phyloP scores from a whole-genome alignment of 2,113 vertebrate genomes.

The Rhagologus leucostigma region DNA sequence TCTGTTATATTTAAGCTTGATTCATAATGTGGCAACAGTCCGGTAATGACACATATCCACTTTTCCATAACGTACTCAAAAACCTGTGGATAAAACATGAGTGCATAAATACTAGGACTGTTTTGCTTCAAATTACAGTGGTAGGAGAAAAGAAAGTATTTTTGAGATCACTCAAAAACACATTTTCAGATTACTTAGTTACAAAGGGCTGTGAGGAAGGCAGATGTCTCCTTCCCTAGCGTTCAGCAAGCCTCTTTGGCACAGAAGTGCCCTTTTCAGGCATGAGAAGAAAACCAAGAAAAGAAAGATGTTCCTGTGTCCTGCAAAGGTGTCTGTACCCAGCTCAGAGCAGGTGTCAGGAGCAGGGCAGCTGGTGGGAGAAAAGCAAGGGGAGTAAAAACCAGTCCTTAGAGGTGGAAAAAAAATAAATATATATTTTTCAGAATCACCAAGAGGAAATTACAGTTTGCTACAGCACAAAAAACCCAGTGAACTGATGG shows the following conservation, averaged over 20 bases:
- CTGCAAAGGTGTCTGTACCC: too few relatives aligned
- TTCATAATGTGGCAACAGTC: neutral
- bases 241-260: neutral
- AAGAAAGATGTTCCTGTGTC: neutral
- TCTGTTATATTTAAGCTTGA: neutral
- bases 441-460: neutral
- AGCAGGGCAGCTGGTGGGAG: neutral
- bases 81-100: neutral
- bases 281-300: neutral
- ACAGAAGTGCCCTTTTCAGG: neutral
- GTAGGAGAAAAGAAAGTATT: neutral
- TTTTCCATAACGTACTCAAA: neutral
- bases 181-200: neutral
- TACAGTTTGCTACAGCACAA: neutral
- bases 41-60: neutral
- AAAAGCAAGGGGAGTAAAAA: neutral
- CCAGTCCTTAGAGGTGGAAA: neutral
- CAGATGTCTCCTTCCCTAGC: neutral
- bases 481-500: neutral
- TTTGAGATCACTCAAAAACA: neutral
- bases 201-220: neutral
- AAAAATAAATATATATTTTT: neutral
- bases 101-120: neutral
- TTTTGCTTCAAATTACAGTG: conserved; percentile 18
- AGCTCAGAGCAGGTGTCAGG: neutral